Conservation (phyloP, 2,888 invertebrate species). For the Falcaria lacertinaria region DNA sequence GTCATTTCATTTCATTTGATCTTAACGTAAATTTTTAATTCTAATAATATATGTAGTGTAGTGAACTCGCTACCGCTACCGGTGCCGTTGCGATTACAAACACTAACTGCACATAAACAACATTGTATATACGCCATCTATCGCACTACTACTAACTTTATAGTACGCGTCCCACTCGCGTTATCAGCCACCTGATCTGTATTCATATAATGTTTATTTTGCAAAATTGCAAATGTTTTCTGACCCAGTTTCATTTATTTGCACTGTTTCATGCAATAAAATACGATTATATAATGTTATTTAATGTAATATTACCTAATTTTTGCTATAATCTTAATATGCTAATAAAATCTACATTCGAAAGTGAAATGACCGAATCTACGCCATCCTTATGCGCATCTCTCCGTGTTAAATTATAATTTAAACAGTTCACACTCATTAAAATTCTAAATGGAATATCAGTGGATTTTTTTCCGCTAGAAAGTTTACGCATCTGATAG, state of each 20-base stretch:
- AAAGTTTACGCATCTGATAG: constrained; percentile 15
- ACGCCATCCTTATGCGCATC: constrained; percentile 19
- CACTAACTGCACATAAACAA: constrained; percentile 9
- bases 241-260: constrained; percentile 24
- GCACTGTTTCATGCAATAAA: constrained; percentile 13
- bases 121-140: constrained; percentile 32
- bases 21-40: constrained; percentile 20
- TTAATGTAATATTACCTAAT: constrained; percentile 27
- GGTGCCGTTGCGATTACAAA: constrained; percentile 16
- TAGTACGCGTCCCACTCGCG: constrained; percentile 42
- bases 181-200: constrained; percentile 38
- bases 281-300: constrained; percentile 26
- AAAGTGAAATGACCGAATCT: constrained; percentile 29
- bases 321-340: constrained; percentile 25
- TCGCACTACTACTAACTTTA: constrained; percentile 23
- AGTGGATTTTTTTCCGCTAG: constrained; percentile 12
- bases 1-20: neutral
- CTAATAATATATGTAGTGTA: constrained; percentile 37
- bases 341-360: constrained; percentile 23
- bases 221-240: constrained; percentile 30
- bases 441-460: constrained; percentile 3
- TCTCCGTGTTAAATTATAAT: constrained; percentile 16
- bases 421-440: constrained; percentile 12
- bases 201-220: constrained; percentile 29
- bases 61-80: constrained; percentile 59